Evolutionary conservation across 2,888 invertebrate species (phyloP).

Genomic region (Polymixis flavicincta): DNA sequence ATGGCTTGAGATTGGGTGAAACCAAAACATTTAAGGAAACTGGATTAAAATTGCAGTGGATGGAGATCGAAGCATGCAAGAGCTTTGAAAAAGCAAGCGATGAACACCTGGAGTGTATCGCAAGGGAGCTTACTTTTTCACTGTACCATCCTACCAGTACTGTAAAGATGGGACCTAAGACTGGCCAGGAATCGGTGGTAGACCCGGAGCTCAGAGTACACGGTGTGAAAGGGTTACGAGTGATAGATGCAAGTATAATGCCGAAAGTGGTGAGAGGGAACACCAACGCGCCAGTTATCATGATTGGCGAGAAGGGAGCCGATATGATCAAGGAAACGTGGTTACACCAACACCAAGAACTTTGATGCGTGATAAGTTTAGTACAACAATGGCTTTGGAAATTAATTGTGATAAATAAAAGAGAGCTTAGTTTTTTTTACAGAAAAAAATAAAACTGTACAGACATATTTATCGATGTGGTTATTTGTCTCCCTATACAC

Average conservation of each 20-base stretch:
- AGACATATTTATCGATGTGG: background rate
- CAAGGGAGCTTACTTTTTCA: slow-evolving; percentile 78
- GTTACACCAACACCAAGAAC: slow-evolving; percentile 76
- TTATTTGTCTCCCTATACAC: background rate
- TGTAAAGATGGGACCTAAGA: slow-evolving; percentile 91
- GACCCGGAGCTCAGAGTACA: slow-evolving; percentile 90
- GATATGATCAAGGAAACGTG: slow-evolving; percentile 91
- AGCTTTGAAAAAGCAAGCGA: slow-evolving; percentile 71
- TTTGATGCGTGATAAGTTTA: slow-evolving; percentile 62
- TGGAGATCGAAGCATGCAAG: slow-evolving; percentile 78
- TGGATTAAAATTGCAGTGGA: slow-evolving; percentile 76
- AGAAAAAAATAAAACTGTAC: slow-evolving; percentile 7
- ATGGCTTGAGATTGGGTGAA: slow-evolving; percentile 71
- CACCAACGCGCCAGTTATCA: slow-evolving; percentile 91
- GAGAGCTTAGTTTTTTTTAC: slow-evolving; percentile 1
- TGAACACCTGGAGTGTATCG: slow-evolving; percentile 74
- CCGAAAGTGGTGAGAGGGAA: slow-evolving; percentile 91
- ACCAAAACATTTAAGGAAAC: slow-evolving; percentile 74
- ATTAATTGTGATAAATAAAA: slow-evolving; percentile 46
- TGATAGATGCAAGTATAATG: slow-evolving; percentile 93
- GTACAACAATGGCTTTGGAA: slow-evolving; percentile 29
- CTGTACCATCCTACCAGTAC: slow-evolving; percentile 94
- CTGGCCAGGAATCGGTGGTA: slow-evolving; percentile 88
- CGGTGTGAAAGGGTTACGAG: slow-evolving; percentile 88
- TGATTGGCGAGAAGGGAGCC: slow-evolving; percentile 92